A percentile compares a stretch with the other conserved stretches of the same genome.
phyloP scores from a whole-genome alignment of 2,888 invertebrate species.

The Acrocyrtus sp. region DNA sequence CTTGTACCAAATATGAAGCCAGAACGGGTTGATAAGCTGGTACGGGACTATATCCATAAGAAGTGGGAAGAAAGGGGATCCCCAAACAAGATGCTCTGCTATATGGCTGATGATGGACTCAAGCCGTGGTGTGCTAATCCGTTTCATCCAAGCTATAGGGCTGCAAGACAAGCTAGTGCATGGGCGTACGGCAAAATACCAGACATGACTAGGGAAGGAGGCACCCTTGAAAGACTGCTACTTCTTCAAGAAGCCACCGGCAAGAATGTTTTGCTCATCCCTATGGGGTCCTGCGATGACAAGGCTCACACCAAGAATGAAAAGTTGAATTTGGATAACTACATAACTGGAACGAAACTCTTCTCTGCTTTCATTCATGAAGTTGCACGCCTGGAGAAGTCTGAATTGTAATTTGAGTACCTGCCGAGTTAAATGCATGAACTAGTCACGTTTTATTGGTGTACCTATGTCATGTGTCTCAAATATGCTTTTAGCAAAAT shows the following conservation, averaged over 20 bases:
- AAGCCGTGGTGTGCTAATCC: constrained; percentile 94
- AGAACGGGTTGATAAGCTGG: constrained; percentile 81
- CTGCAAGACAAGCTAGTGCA: constrained; percentile 83
- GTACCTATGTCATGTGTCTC: too few species aligned
- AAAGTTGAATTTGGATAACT: constrained; percentile 91
- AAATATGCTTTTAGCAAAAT: too few species aligned
- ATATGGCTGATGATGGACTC: constrained; percentile 60
- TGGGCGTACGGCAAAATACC: constrained; percentile 91
- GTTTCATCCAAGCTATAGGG: constrained; percentile 89
- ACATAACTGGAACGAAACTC: constrained; percentile 92
- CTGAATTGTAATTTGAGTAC: constrained; percentile 39
- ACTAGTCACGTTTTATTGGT: too few species aligned
- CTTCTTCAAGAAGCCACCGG: constrained; percentile 82
- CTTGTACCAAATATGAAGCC: constrained; percentile 96
- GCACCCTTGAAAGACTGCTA: constrained; percentile 66
- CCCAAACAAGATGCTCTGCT: constrained; percentile 74
- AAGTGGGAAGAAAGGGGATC: constrained; percentile 83
- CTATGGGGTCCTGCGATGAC: constrained; percentile 95
- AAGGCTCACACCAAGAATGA: constrained; percentile 99
- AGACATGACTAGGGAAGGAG: constrained; percentile 96
- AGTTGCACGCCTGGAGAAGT: constrained; percentile 66
- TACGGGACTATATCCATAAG: constrained; percentile 79
- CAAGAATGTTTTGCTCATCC: constrained; percentile 92
- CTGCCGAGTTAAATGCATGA: too few species aligned
- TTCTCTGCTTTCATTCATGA: constrained; percentile 90